Base-by-base conservation (phyloP, 1,140 invertebrate species). In the Oscheius sp. region DNA sequence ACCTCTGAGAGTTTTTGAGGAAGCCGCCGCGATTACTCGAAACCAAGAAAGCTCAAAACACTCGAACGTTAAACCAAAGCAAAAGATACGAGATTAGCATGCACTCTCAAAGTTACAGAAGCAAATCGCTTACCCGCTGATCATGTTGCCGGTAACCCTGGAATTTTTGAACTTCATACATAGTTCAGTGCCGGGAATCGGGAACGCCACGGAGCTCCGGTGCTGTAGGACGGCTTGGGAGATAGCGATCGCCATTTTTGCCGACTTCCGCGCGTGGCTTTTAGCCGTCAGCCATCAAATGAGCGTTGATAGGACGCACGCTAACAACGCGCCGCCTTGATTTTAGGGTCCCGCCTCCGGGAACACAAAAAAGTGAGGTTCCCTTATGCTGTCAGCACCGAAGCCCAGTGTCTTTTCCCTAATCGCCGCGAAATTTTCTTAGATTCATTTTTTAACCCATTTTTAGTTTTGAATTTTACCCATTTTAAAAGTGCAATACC, bases 81-180 rank as follows among this genome's bases (percentile, higher is more conserved):
- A 42, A 42, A 10, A n/a, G n/a, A n/a, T n/a, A n/a, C n/a, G n/a
- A 45, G 46, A 35, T 42, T 52, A 36, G 45, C 52, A 55, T 68
- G 52, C 67, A 68, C n/a, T 36, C 49, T 67, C 55, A 55, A 46
- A 52, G 46, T 46, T 35, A 49, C 35, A 55, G 45, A 68, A 59
- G 36, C n/a, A 31, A 28, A 63, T 34, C 36, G 20, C 69, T 77
- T 71, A 77, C 76, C 79, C 82, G 70, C 75, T 78, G 63, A 83
- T 83, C 81, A 83, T 83, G 65, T 83, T 84, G 67, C 75, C 77
- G 42, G 77, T 78, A 35, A 78, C 77, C 77, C 77, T 78, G 72
- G 63, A 78, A 78, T 70, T 67, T 58, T 74, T 73, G 65, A 74
- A 74, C 62, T 61, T 74, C 46, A 74, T 68, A 32, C 13, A 52